These are phyloP conservation scores for Enteromius thamalakanensis DNA, from an alignment of 2,797 vertebrate genomes.

Conservation along the genomic window DNA sequence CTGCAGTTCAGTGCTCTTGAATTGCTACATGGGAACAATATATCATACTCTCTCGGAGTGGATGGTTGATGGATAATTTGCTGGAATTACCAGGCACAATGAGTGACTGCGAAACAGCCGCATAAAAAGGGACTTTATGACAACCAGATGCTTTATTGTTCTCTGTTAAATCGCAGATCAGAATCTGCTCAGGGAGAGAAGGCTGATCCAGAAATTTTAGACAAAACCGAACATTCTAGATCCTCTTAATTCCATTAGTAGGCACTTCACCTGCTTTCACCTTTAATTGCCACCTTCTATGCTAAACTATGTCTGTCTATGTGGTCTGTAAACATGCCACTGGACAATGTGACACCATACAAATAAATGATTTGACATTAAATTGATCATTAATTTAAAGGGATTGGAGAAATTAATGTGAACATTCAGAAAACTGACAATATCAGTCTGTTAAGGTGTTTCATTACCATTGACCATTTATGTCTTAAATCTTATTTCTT, in stretches of 20 bases:
- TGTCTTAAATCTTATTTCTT: neutral
- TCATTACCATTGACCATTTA: neutral
- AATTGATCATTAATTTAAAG: neutral
- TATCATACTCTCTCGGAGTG: constrained; percentile 35
- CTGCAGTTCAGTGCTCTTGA: constrained; percentile 45
- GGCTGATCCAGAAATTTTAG: neutral
- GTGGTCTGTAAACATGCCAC: neutral
- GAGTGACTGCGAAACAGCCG: constrained; percentile 45
- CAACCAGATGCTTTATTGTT: constrained; percentile 60
- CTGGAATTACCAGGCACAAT: constrained; percentile 51
- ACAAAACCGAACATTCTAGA: constrained; percentile 3
- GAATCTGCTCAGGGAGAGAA: constrained; percentile 3
- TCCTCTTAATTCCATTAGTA: neutral
- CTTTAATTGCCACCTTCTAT: neutral
- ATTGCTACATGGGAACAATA: constrained; percentile 42
- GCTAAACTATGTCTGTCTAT: too few relatives aligned
- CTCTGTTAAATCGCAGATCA: constrained; percentile 45
- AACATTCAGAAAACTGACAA: neutral
- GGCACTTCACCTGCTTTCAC: neutral
- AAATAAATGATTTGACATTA: neutral
- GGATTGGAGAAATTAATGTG: neutral
- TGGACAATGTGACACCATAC: neutral
- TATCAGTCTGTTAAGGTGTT: neutral
- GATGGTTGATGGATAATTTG: constrained; percentile 50
- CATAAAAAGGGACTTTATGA: constrained; percentile 44